Base-by-base conservation (phyloP, 2,888 invertebrate genomes). In the Ypsolopha sequella region DNA sequence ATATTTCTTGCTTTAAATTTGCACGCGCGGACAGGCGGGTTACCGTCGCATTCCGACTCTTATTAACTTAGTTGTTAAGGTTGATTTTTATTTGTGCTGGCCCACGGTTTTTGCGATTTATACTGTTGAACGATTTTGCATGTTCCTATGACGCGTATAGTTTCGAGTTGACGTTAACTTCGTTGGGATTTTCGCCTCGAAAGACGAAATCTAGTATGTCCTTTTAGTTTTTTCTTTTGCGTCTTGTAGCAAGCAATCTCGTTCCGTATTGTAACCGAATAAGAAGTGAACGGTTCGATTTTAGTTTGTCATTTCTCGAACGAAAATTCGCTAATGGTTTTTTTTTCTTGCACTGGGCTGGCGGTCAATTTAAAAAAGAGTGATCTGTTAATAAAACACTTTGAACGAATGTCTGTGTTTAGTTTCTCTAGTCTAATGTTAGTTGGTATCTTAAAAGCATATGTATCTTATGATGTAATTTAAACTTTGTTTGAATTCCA, bases 341-440 rank as follows among this genome's bases (percentile, higher is more conserved):
- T 76, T 49, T 11, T 41, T 72, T 65, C 59, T 63, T 52, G 56
- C 56, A 50, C 55, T 51, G 63, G 70, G 66, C 65, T 77, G 75
- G 72, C 69, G 24, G 24, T 24, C 24, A 24, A 24, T 56, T 61
- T 54, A 56, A 62, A 56, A 62, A 56, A 68, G 69, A 75, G 70
- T 71, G 68, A 73, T 65, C 66, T 73, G 68, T 79, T 74, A 55
- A 53, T 43, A 11, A 58, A 59, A 67, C 61, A 63, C 62, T 60
- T n/a, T n/a, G 64, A 57, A 65, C 65, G 62, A 57, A 69, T 76
- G 71, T 68, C 63, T 70, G 75, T 68, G 72, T 75, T 77, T 73
- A 76, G 70, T 79, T 70, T 76, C 73, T 84, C 84, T 85, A 85
- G 84, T 85, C 84, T 82, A 79, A 75, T 70, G 64, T 73, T 81